Conservation (phyloP, 2,888 invertebrate genomes). For the Brachynemurus nebulosus region DNA sequence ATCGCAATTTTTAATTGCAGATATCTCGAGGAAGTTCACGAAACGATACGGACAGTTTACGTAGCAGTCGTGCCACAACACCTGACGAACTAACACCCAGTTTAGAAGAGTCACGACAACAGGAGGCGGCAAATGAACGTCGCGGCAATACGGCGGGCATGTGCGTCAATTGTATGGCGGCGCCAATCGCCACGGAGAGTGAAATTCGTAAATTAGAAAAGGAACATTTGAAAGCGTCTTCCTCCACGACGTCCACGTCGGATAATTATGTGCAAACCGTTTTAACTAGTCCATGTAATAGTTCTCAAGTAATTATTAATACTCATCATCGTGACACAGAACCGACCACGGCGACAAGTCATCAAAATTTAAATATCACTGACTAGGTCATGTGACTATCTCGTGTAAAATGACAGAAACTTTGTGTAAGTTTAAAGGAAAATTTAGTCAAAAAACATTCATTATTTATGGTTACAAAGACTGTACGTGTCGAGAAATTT, state of each 20-base stretch:
- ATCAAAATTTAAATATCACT: too few relatives aligned
- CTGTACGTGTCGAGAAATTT: too few relatives aligned
- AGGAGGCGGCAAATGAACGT: slow-evolving; percentile 17
- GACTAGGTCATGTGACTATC: too few relatives aligned
- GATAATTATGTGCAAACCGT: too few relatives aligned
- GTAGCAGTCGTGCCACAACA: slow-evolving; percentile 46
- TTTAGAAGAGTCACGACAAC: slow-evolving; percentile 24
- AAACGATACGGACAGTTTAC: slow-evolving; percentile 36
- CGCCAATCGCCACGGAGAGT: slow-evolving; percentile 12
- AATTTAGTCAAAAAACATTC: too few relatives aligned
- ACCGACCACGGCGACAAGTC: too few relatives aligned
- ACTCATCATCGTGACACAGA: too few relatives aligned
- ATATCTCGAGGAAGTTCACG: slow-evolving; percentile 38
- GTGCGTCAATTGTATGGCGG: slow-evolving; percentile 28
- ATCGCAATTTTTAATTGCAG: slow-evolving; percentile 1
- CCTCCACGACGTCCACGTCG: slow-evolving; percentile 1
- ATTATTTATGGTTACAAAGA: too few relatives aligned
- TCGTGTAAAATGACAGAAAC: too few relatives aligned
- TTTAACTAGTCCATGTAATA: too few relatives aligned
- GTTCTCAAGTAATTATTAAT: too few relatives aligned
- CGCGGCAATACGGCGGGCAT: slow-evolving; percentile 26
- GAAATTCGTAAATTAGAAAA: background rate
- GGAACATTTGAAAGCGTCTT: background rate
- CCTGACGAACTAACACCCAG: slow-evolving; percentile 49
- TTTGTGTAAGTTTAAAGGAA: too few relatives aligned